Base-by-base conservation (phyloP, 92 coral and sea anemone genomes). In the Palythoa grandiflora region DNA sequence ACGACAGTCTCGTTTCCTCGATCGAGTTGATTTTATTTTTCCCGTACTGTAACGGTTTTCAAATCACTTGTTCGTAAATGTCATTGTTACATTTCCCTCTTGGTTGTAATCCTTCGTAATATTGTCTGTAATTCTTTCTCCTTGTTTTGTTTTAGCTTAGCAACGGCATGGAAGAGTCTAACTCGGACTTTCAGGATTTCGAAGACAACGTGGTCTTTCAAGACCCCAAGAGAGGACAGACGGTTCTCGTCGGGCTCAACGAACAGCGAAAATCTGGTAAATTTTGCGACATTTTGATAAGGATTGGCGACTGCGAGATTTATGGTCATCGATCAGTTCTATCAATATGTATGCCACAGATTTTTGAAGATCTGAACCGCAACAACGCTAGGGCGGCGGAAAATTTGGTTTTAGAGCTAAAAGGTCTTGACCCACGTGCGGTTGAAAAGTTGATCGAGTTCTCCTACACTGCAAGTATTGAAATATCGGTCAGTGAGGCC, bases 401-500 rank as follows among this genome's bases (percentile, higher is more conserved):
- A 19, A 81, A 66, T 47, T 66, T 81, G 39, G 85, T 86, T 39
- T 80, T 97, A 12, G 93, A 83, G 38, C 83, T 97, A 65, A 93
- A 96, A 48, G 97, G 95, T 11, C 83, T 97, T 5, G 94, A 94
- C 40, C 94, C 95, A 5, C 89, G 88, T 44, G 98, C 98, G 3
- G 99, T 96, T 7, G 96, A 95, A 80, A 94, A 92, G 28, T 79
- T 97, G 77, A 93, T 97, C 19, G 97, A 95, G 48, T 97, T 89
- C 79, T 86, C 93, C 5, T 97, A 97, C 93, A 90, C 95, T 3
- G 91, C 98, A 44, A 65, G 87, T 51, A 90, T 97, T 9, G 91
- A 91, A 36, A 90, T 94, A 5, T 89, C 91, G 16, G 89, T 94
- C 13, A 94, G 91, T 20, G 75, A 65, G 3, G 96, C 93, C 3